phyloP scores from a whole-genome alignment of 2,888 invertebrate genomes.

The Acleris laterana region DNA sequence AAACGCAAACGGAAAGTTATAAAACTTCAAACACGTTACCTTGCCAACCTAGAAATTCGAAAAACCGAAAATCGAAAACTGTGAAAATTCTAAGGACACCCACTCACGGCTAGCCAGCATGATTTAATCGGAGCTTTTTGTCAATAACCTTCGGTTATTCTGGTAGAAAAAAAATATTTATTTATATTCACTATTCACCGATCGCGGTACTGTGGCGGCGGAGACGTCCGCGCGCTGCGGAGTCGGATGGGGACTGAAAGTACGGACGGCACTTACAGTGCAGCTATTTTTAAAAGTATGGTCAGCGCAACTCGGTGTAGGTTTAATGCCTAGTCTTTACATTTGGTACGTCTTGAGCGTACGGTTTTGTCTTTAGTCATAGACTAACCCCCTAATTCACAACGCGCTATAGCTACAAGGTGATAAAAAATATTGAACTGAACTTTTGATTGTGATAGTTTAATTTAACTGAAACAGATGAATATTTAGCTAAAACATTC shows the following conservation, averaged over 20 bases:
- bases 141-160: slow-evolving; percentile 83
- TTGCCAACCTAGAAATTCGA: too few relatives aligned
- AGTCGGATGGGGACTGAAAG: slow-evolving; percentile 22
- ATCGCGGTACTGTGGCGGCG: slow-evolving; percentile 44
- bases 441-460: too few relatives aligned
- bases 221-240: slow-evolving; percentile 69
- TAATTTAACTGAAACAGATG: too few relatives aligned
- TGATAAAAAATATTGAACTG: too few relatives aligned
- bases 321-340: neutral
- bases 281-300: slow-evolving; percentile 74
- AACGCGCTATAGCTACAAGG: too few relatives aligned
- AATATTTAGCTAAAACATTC: too few relatives aligned
- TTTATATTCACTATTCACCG: slow-evolving; percentile 68
- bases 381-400: too few relatives aligned
- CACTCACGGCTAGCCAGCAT: slow-evolving; percentile 44
- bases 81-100: slow-evolving; percentile 42
- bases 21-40: too few relatives aligned
- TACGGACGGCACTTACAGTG: slow-evolving; percentile 74
- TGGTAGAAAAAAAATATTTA: slow-evolving; percentile 80
- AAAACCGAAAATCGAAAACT: slow-evolving; percentile 45
- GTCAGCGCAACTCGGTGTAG: neutral
- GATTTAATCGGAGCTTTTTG: slow-evolving; percentile 77
- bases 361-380: too few relatives aligned
- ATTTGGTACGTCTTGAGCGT: slow-evolving; percentile 37
- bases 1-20: too few relatives aligned